A percentile compares a stretch with the other conserved stretches of the same genome.
These are phyloP conservation scores for Morus bassanus DNA, from an alignment of 2,797 vertebrate genomes.

Conservation along the genomic window DNA sequence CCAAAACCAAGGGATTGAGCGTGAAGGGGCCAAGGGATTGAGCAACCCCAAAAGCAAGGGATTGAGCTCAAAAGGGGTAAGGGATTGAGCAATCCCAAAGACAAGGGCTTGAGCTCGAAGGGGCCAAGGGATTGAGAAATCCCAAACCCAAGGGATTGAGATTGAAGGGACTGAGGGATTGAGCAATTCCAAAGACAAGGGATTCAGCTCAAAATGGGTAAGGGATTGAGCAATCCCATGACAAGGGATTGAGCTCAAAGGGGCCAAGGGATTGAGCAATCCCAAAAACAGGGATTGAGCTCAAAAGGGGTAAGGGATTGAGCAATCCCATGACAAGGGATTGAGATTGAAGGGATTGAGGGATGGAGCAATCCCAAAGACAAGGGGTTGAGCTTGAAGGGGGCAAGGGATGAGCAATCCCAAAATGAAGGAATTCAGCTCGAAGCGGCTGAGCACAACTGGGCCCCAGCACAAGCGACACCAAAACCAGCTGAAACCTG, in stretches of 20 bases:
- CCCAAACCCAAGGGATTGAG: too few species aligned
- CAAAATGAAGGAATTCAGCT: background rate
- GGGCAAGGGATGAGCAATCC: background rate
- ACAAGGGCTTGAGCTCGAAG: background rate
- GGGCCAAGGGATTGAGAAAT: too few species aligned
- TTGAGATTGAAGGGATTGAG: background rate
- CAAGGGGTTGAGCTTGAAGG: background rate
- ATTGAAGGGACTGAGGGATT: background rate
- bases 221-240: background rate
- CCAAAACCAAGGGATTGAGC: too few species aligned
- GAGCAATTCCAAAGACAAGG: too few species aligned
- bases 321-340: too few species aligned
- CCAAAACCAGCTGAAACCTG: background rate
- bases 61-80: background rate
- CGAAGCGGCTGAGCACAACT: accelerated
- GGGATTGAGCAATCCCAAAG: background rate
- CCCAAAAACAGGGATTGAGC: background rate
- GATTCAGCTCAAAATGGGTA: accelerated
- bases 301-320: too few species aligned
- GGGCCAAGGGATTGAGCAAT: background rate
- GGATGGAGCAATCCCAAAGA: background rate
- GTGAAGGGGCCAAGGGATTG: background rate
- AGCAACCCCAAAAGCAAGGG: background rate
- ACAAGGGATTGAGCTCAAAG: background rate
- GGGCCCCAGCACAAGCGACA: accelerated